A percentile compares a stretch with the other conserved stretches of the same genome.
These are phyloP conservation scores for Thomomys bottae DNA, from an alignment of 2,113 vertebrate genomes.

Conservation along the genomic window DNA sequence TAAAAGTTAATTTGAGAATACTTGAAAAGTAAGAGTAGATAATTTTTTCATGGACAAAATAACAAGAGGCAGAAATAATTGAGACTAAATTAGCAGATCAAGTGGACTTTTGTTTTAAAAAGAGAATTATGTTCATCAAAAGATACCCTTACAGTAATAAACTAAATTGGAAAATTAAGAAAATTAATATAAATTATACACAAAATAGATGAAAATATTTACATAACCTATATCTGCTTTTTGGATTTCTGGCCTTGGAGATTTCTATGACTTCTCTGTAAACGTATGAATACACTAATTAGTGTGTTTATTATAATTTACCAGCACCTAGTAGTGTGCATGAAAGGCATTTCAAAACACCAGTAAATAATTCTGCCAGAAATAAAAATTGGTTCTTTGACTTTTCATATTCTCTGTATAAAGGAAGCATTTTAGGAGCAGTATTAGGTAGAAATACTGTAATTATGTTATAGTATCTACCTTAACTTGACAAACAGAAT, in stretches of 20 bases:
- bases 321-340: not conserved
- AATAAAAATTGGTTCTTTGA: conserved; percentile 19
- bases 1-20: conserved; percentile 40
- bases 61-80: not conserved
- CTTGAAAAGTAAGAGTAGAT: not conserved
- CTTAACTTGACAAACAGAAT: not conserved
- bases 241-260: not conserved
- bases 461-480: not conserved
- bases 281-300: not conserved
- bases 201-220: not conserved
- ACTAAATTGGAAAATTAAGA: not conserved
- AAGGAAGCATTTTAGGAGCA: conserved; percentile 9
- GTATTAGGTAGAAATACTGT: not conserved
- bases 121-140: not conserved
- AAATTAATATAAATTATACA: not conserved
- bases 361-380: not conserved
- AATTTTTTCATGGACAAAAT: not conserved
- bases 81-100: not conserved
- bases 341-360: not conserved
- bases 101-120: conserved; percentile 24
- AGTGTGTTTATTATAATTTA: not conserved
- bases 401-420: conserved; percentile 27
- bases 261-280: not conserved
- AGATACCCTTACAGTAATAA: not conserved
- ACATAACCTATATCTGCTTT: not conserved